Base-by-base conservation (phyloP, 2,888 invertebrate species). In the Nomada flava region DNA sequence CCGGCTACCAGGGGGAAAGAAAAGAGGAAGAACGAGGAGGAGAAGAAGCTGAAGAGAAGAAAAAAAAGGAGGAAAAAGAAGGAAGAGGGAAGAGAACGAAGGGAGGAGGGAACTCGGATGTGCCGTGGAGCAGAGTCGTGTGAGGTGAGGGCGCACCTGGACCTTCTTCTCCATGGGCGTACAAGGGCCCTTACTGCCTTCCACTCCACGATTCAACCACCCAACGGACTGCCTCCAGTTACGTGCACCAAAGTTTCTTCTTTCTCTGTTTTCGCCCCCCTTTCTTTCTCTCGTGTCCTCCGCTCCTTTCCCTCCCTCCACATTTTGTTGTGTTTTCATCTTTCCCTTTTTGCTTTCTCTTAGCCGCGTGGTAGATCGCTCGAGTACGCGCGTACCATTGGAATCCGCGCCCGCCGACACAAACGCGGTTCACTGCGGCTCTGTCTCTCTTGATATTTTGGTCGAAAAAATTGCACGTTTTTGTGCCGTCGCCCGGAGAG, bases 141-240 rank as follows among this genome's bases (percentile, higher is more conserved):
- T 74, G 86, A 88, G 83, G 86, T 81, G 88, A 88, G 86, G 87
- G 86, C 85, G 90, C 92, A 92, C 92, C 92, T 92, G 92, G 92
- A 91, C 92, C 89, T 92, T 90, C 91, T 89, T 90, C 89, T 89
- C 88, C 88, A 89, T 91, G 90, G 88, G 90, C 89, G 85, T 85
- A 90, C 88, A 88, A 92, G 91, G 88, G 89, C 90, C 89, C 92
- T 92, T 89, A 88, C 86, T 88, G 87, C 88, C 89, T 89, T 88
- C 91, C 91, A 92, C 91, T 92, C 87, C 88, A 89, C 89, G 86
- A 90, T 89, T 90, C 91, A 91, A 90, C 89, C 90, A 89, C 84
- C 90, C 90, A 90, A 91, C 90, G 88, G 88, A 89, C 87, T 90
- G 89, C 90, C 90, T 88, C 86, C 86, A 89, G 86, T 89, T 89